Conservation (phyloP, 2,797 vertebrate species). For the Anguilla marmorata region DNA sequence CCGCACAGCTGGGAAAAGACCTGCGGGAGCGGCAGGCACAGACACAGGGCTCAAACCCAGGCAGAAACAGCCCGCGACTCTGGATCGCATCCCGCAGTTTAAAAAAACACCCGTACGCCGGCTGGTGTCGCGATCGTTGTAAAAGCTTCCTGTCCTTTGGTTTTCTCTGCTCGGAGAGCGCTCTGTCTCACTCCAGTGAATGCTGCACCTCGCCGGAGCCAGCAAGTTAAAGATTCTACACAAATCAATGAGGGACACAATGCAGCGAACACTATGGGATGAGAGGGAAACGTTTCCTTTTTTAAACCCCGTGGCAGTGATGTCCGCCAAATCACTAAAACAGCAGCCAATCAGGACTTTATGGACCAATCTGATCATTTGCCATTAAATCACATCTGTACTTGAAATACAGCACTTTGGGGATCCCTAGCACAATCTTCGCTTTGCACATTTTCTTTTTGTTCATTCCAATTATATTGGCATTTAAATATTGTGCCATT, state of each 20-base stretch:
- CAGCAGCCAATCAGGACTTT: neutral
- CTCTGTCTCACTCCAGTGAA: neutral
- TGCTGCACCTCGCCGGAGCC: slow-evolving; percentile 3
- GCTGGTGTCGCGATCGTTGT: neutral
- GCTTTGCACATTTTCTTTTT: neutral
- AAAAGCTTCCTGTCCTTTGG: neutral
- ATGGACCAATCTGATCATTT: neutral
- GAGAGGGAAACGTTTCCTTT: slow-evolving; percentile 32
- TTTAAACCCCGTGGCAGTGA: slow-evolving; percentile 19
- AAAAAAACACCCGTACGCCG: neutral
- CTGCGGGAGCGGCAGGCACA: neutral
- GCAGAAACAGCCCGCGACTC: neutral
- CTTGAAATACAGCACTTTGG: neutral
- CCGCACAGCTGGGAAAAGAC: neutral
- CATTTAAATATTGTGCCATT: neutral
- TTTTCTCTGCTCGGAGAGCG: neutral
- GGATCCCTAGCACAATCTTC: neutral
- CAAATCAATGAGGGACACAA: slow-evolving; percentile 27
- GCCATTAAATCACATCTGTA: neutral
- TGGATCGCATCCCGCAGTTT: neutral
- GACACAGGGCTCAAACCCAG: neutral
- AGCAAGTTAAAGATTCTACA: slow-evolving; percentile 34
- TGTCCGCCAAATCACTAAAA: slow-evolving; percentile 7
- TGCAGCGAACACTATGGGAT: neutral
- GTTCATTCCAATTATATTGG: neutral